Conservation (phyloP, 2,113 vertebrate species). For the Rhipidura dahli region DNA sequence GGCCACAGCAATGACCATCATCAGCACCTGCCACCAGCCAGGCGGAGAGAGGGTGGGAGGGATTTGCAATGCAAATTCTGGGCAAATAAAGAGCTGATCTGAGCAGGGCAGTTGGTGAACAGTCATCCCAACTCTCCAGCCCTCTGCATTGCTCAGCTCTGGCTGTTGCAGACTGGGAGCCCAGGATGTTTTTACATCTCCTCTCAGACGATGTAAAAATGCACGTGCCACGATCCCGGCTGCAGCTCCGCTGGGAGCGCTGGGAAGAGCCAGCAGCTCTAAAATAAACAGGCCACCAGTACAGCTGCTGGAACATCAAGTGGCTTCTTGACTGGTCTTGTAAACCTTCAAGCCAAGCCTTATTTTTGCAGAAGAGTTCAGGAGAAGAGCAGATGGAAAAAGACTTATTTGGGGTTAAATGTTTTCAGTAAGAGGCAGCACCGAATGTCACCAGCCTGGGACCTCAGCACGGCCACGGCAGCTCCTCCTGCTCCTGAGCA, state of each 20-base stretch:
- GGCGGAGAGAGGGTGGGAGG: background rate
- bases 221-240: background rate
- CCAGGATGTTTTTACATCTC: background rate
- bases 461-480: background rate
- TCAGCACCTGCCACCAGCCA: background rate
- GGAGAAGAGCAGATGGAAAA: background rate
- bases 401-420: background rate
- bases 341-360: background rate
- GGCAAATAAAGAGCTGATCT: background rate
- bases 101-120: background rate
- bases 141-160: background rate
- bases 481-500: background rate
- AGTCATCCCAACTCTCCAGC: background rate
- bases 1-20: background rate
- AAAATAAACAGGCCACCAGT: background rate
- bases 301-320: background rate
- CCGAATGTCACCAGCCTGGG: accelerated
- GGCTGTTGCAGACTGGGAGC: background rate
- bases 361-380: background rate
- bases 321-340: background rate
- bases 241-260: background rate
- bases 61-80: background rate
- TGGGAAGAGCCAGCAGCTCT: background rate
- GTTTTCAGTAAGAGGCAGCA: background rate
- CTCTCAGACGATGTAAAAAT: accelerated